Evolutionary conservation across 92 coral and sea anemone species (phyloP), one percentile per base, ranked within the genome.

Genomic region (Metridium senile): DNA sequence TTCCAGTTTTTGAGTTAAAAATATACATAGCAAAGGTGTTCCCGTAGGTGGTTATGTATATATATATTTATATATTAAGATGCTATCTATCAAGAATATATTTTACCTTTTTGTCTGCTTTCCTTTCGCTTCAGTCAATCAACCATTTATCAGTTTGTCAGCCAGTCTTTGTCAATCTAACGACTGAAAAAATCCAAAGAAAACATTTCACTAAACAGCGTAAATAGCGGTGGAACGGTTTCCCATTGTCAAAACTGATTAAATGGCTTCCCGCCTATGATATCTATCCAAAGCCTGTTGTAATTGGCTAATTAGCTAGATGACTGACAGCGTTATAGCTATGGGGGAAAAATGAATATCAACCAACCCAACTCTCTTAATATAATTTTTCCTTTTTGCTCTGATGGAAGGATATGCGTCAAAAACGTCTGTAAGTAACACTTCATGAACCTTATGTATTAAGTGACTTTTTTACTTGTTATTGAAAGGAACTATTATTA

Each of bases 261-360:
- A 16, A 54, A 54, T 54, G 61, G 25, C 61, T 16, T 16, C 61
- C 61, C 61, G 61, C 61, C 61, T 54, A 54, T 3, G 61, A 54
- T 10, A 9, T 54, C 17, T 10, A 39, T 39, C 8, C 8, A 39
- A 39, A 39, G 49, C 13, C 49, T 13, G 49, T 39, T 39, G 13
- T 39, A 39, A 39, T 39, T 39, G 49, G 49, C 49, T 39, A 39
- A 39, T 39, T 39, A 4, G 13, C 9, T 54, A 3, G 61, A 16
- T 54, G 61, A 54, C 17, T 16, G 61, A 16, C 61, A 54, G 61
- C 17, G 23, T 6, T 20, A 39, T 39, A 39, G 13, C 49, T 39
- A 13, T 39, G 6, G 13, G 13, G 13, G 49, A 39, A 13, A 4
- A 4, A 6, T 39, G 13, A 39, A 6, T 39, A 39, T 39, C 49